Conservation (phyloP, 2,888 invertebrate genomes). For the Stictocephala bisonia region DNA sequence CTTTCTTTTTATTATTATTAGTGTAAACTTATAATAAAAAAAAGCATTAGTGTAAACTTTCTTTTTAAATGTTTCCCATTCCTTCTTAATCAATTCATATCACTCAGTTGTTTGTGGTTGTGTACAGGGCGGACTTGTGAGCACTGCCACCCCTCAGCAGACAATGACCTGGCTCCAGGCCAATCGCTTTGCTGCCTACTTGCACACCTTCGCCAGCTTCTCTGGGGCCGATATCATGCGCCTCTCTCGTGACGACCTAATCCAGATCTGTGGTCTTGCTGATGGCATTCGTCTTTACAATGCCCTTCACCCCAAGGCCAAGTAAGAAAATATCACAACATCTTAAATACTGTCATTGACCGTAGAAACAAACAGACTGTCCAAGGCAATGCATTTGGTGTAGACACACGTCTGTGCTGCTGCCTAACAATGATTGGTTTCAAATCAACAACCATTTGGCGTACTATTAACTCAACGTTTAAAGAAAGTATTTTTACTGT, state of each 20-base stretch:
- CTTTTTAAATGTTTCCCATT: too few relatives aligned
- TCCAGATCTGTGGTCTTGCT: slow-evolving; percentile 93
- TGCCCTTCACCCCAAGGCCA: slow-evolving; percentile 79
- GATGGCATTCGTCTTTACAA: slow-evolving; percentile 95
- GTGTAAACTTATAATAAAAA: too few relatives aligned
- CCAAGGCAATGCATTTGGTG: too few relatives aligned
- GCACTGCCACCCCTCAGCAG: slow-evolving; percentile 77
- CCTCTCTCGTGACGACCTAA: slow-evolving; percentile 89
- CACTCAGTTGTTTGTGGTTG: neutral
- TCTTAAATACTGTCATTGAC: neutral
- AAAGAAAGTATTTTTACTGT: too few relatives aligned
- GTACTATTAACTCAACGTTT: too few relatives aligned
- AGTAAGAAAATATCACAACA: slow-evolving; percentile 67
- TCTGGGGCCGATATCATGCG: slow-evolving; percentile 90
- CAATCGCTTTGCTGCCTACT: slow-evolving; percentile 82
- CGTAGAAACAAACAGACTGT: too few relatives aligned
- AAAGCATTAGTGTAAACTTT: too few relatives aligned
- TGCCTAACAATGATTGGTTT: too few relatives aligned
- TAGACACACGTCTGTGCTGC: too few relatives aligned
- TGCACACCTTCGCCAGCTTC: slow-evolving; percentile 84
- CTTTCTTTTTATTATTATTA: too few relatives aligned
- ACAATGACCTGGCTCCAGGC: slow-evolving; percentile 83
- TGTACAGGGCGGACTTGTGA: slow-evolving; percentile 66
- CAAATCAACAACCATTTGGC: too few relatives aligned
- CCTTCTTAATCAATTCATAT: too few relatives aligned